Base-by-base conservation (phyloP, 53 echinoderm and acorn worm species). In the Astropecten irregularis region DNA sequence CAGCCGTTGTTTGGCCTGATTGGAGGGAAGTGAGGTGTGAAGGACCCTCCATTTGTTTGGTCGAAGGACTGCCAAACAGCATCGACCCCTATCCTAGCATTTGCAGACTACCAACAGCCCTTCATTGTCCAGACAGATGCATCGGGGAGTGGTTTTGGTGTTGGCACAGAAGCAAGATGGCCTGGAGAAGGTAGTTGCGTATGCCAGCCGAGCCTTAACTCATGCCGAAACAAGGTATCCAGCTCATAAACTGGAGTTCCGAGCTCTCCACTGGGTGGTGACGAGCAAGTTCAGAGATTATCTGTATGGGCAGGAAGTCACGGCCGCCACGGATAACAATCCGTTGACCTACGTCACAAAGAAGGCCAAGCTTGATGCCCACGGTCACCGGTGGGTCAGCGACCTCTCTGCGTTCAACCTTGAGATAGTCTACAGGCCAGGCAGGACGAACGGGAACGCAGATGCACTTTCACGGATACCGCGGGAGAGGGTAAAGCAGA, bases 211-310 rank as follows among this genome's bases (percentile, higher is more conserved):
- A 2, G 49, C 73, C 23, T 38, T 73, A 1, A 34, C 73, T 37
- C 9, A 25, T 8, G 53, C 73, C 6, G 73, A 73, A 15, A 10
- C 5, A 1, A 73, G 49, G 15, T 73, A 73, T 20, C 73, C 86
- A 18, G 86, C 86, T 4, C 86, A 86, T 40, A 86, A 86, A 55
- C 77, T 86, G 15, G 76, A 86, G 21, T 86, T 86, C 22, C 33
- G 63, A 36, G 84, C 84, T 9, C 72, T 84, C 3, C 84, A 84
- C 32, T 84, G 84, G 84, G 84, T 72, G 26, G 52, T 76, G 16
- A 76, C 86, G 2, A 39, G 28, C 2, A 86, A 86, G 37, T 56
- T 86, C 31, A 8, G 56, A 15, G 86, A 86, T 15, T 86, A 77
- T 16, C 40, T 86, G 14, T 86, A 77, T 54, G 86, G 77, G 38